Conservation (phyloP, 2,113 vertebrate species). For the Mohoua ochrocephala region DNA sequence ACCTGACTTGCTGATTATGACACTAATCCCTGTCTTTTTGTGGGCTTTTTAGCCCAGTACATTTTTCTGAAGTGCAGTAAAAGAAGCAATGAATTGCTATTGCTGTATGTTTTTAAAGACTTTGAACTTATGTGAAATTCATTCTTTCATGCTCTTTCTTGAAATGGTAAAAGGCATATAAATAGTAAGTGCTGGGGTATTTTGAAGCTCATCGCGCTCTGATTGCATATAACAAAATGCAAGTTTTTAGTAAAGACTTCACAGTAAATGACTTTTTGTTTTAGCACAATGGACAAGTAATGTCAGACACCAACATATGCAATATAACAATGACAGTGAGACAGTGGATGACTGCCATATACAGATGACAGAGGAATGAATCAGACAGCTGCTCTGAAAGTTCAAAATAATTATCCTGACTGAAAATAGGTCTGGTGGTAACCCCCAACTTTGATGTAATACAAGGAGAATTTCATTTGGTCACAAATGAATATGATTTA, state of each 20-base stretch:
- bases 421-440: conserved; percentile 34
- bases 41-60: not conserved
- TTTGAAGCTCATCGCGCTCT: not conserved
- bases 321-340: not conserved
- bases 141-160: not conserved
- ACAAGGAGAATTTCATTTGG: not conserved
- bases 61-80: not conserved
- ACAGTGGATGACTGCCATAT: not conserved
- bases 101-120: not conserved
- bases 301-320: not conserved
- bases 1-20: not conserved
- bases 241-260: not conserved
- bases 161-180: not conserved
- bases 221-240: not conserved
- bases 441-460: not conserved
- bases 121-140: not conserved
- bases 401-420: conserved; percentile 44
- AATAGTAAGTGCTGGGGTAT: not conserved
- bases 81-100: not conserved
- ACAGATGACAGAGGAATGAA: not conserved
- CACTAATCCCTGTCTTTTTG: not conserved
- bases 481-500: not conserved
- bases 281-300: conserved; percentile 28
- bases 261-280: conserved; percentile 31
- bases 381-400: conserved; percentile 49